Percentiles rank a stretch among this genome's conserved stretches.
Conservation (phyloP, 2,888 invertebrate species). For the Prionchulus punctatus region DNA sequence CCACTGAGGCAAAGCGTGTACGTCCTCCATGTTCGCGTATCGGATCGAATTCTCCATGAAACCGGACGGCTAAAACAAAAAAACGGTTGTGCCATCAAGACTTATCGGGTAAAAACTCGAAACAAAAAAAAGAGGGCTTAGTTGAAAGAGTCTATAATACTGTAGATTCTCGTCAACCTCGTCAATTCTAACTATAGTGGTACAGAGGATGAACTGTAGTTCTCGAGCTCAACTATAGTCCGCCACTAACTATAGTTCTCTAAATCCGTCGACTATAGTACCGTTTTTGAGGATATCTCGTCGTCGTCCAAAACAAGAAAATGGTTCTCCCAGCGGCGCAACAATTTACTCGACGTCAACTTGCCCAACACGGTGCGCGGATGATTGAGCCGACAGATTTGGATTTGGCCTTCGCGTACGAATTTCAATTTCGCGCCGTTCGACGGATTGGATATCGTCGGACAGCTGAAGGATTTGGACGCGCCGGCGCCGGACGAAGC, state of each 20-base stretch:
- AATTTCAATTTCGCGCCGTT: conserved; percentile 42
- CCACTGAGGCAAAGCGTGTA: conserved; percentile 58
- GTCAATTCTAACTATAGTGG: too few relatives aligned
- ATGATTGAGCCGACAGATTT: conserved; percentile 58
- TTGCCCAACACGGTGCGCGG: conserved; percentile 60
- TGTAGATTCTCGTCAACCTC: too few relatives aligned
- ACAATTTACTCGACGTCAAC: conserved; percentile 56
- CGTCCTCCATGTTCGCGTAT: conserved; percentile 57
- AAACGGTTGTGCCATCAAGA: neutral
- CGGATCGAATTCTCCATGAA: conserved; percentile 49
- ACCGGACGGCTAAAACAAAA: conserved; percentile 33
- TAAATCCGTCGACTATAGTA: too few relatives aligned
- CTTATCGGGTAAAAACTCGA: too few relatives aligned
- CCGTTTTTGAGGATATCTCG: conserved; percentile 55
- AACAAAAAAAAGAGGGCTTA: neutral
- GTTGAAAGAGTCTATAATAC: neutral
- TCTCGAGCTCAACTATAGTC: too few relatives aligned
- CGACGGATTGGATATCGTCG: too few relatives aligned
- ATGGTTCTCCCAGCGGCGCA: conserved; percentile 60
- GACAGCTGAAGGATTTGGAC: too few relatives aligned
- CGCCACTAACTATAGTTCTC: too few relatives aligned
- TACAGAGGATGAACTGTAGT: too few relatives aligned
- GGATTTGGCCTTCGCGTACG: conserved; percentile 52
- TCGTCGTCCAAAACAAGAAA: conserved; percentile 51
- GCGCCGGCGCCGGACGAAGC: too few relatives aligned